Evolutionary conservation across 2,888 invertebrate species (phyloP).

Genomic region (Lasioglossum zephyrum): DNA sequence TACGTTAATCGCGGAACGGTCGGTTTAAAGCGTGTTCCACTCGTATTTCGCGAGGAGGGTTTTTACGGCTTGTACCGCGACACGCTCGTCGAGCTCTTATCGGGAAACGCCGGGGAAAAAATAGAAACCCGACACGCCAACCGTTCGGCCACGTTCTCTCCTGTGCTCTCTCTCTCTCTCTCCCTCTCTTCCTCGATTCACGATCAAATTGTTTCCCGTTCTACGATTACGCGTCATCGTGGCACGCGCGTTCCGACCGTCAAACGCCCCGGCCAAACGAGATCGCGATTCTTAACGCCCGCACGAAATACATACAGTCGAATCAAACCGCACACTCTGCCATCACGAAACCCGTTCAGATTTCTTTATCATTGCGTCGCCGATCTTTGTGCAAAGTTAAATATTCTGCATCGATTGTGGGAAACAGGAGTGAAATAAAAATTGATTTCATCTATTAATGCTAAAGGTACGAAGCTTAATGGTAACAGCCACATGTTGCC

Average conservation of each 20-base stretch:
- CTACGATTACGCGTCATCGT: conserved; percentile 31
- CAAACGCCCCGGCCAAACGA: conserved; percentile 2
- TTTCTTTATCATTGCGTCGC: background rate
- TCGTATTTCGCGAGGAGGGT: conserved; percentile 56
- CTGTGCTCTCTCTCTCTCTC: background rate
- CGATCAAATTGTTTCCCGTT: conserved; percentile 55
- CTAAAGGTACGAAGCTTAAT: too few species aligned
- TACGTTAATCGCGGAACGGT: conserved; percentile 76
- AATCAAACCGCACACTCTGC: background rate
- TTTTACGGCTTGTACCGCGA: conserved; percentile 62
- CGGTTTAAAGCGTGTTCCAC: conserved; percentile 60
- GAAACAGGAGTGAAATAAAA: too few species aligned
- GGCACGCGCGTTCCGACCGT: conserved; percentile 7
- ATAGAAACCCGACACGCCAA: conserved; percentile 57
- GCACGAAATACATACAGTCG: background rate
- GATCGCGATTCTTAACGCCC: background rate
- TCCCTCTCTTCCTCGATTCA: conserved; percentile 18
- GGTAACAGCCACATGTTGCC: too few species aligned
- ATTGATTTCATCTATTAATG: too few species aligned
- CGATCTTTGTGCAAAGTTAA: too few species aligned
- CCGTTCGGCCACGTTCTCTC: conserved; percentile 26
- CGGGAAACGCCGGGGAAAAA: conserved; percentile 35
- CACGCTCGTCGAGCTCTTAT: conserved; percentile 62
- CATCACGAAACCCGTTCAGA: background rate
- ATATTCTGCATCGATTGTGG: too few species aligned